Conservation (phyloP, 2,797 vertebrate genomes). For the Kryptopterus vitreolus region DNA sequence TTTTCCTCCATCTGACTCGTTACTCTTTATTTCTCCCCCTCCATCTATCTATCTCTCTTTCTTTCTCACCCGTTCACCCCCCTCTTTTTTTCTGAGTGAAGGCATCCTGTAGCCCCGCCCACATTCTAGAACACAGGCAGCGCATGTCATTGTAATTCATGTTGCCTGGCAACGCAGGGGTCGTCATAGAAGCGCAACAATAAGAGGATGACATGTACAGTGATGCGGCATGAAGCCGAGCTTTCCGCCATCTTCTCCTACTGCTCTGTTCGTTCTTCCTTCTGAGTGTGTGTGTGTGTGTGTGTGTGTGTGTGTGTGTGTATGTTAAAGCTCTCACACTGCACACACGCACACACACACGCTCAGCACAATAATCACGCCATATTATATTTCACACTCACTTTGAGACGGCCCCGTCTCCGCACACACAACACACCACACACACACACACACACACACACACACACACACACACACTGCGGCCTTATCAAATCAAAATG, state of each 20-base stretch:
- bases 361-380: conserved; percentile 21
- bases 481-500: conserved; percentile 46
- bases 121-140: conserved; percentile 56
- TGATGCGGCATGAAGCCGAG: conserved; percentile 53
- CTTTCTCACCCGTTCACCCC: neutral
- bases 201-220: conserved; percentile 59
- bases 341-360: conserved; percentile 8
- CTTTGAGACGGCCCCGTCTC: conserved; percentile 20
- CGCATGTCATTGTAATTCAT: conserved; percentile 60
- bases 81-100: conserved; percentile 50
- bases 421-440: neutral
- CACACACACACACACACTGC: conserved; percentile 24
- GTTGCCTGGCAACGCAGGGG: conserved; percentile 59
- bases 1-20: neutral
- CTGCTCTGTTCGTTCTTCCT: conserved; percentile 14
- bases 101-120: conserved; percentile 54
- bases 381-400: conserved; percentile 41
- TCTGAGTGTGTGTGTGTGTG: conserved; percentile 1
- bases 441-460: conserved; percentile 6
- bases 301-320: conserved; percentile 14
- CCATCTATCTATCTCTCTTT: conserved; percentile 24
- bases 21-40: neutral
- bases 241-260: conserved; percentile 53
- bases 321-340: conserved; percentile 21
- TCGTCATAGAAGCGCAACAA: conserved; percentile 60